Percentiles rank a stretch among this genome's conserved stretches.
These are phyloP conservation scores for Zelostemma sp. DNA, from an alignment of 1,140 invertebrate genomes.

Conservation along the genomic window DNA sequence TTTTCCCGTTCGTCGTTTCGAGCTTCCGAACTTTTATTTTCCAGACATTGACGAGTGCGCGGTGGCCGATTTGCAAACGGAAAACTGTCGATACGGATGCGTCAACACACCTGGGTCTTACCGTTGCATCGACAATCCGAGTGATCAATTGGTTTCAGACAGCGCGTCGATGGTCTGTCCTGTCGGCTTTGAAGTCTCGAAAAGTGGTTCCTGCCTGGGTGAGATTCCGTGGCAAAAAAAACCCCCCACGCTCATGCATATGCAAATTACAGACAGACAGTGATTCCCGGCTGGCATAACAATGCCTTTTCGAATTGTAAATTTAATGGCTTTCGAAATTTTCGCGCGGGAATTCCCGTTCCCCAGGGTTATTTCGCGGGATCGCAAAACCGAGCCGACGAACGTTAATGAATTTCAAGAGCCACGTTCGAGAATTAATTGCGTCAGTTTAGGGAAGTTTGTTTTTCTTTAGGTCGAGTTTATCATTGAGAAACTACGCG, in stretches of 20 bases:
- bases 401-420: neutral
- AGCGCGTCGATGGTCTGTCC: constrained; percentile 52
- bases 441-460: neutral
- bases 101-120: constrained; percentile 72
- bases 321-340: neutral
- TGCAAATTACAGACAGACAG: neutral
- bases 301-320: neutral
- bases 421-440: neutral
- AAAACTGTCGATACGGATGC: constrained; percentile 68
- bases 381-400: neutral
- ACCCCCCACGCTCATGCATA: neutral
- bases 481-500: neutral
- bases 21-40: too few species aligned
- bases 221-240: constrained; percentile 36
- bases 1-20: too few species aligned
- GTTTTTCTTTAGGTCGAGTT: neutral
- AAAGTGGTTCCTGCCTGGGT: constrained; percentile 59
- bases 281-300: neutral
- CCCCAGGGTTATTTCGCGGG: too few species aligned
- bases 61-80: constrained; percentile 66
- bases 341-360: neutral
- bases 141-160: constrained; percentile 56
- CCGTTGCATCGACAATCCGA: constrained; percentile 57
- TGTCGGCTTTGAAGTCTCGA: constrained; percentile 55
- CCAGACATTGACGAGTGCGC: constrained; percentile 76